These are phyloP conservation scores for Eleginops maclovinus DNA, from an alignment of 2,113 vertebrate genomes.

Conservation along the genomic window DNA sequence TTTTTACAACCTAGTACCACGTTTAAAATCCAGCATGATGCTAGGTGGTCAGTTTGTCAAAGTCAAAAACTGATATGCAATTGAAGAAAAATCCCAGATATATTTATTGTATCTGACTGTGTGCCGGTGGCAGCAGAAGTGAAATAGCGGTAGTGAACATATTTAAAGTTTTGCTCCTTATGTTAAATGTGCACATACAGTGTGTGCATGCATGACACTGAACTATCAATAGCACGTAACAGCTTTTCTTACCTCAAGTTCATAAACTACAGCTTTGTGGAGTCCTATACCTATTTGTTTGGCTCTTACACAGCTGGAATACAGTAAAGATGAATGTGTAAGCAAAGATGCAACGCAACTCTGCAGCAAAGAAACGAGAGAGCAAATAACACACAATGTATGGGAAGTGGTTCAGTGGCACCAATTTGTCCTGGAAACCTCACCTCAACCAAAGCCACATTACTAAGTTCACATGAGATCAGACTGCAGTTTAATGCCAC, in stretches of 20 bases:
- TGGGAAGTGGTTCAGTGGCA: neutral
- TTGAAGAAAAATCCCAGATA: neutral
- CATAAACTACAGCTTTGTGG: neutral
- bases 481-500: neutral
- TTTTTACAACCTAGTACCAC: too few relatives aligned
- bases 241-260: neutral
- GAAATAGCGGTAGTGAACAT: neutral
- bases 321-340: neutral
- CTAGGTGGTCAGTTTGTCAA: too few relatives aligned
- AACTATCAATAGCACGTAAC: neutral
- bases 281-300: neutral
- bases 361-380: neutral
- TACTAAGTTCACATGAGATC: conserved; percentile 1
- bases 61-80: neutral
- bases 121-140: neutral
- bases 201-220: neutral
- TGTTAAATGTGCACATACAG: neutral
- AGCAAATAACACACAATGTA: neutral
- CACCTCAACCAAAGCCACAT: neutral
- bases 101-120: neutral
- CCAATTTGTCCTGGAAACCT: conserved; percentile 8
- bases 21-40: too few relatives aligned
- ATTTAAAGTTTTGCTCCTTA: neutral
- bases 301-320: neutral
- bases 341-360: neutral